Conservation (phyloP, 2,113 vertebrate genomes). For the Ivindomyrus marchei region DNA sequence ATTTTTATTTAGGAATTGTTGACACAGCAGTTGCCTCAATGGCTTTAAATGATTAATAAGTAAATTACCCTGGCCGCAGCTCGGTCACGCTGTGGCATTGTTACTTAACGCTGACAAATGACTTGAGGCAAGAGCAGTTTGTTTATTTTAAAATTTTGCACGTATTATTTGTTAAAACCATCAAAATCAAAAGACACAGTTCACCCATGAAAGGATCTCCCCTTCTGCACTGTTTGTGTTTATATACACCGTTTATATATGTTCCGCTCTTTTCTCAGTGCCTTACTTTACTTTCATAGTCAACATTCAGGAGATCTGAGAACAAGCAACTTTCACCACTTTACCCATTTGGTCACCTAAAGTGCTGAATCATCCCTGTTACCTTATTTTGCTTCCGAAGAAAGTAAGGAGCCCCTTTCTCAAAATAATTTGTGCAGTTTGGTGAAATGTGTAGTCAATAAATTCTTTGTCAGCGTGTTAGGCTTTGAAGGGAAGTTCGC, state of each 20-base stretch:
- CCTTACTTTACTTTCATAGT: neutral
- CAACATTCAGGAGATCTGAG: neutral
- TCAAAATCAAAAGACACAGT: neutral
- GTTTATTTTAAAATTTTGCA: neutral
- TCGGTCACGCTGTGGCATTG: neutral
- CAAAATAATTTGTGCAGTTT: neutral
- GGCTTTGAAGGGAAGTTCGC: neutral
- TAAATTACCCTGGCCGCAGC: neutral
- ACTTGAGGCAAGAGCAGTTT: neutral
- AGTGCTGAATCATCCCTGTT: neutral
- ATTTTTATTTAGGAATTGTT: neutral
- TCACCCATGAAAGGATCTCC: neutral
- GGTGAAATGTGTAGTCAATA: neutral
- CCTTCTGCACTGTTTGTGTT: neutral
- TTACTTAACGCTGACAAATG: neutral
- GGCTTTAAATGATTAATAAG: constrained; percentile 9
- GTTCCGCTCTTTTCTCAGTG: neutral
- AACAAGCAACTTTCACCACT: neutral
- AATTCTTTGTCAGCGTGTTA: neutral
- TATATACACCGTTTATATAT: neutral
- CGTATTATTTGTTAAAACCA: neutral
- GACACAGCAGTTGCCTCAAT: neutral
- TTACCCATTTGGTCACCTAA: neutral
- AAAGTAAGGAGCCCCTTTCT: neutral
- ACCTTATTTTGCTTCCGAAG: neutral